Evolutionary conservation across 2,113 vertebrate genomes (phyloP).

Genomic region (Grus americana): DNA sequence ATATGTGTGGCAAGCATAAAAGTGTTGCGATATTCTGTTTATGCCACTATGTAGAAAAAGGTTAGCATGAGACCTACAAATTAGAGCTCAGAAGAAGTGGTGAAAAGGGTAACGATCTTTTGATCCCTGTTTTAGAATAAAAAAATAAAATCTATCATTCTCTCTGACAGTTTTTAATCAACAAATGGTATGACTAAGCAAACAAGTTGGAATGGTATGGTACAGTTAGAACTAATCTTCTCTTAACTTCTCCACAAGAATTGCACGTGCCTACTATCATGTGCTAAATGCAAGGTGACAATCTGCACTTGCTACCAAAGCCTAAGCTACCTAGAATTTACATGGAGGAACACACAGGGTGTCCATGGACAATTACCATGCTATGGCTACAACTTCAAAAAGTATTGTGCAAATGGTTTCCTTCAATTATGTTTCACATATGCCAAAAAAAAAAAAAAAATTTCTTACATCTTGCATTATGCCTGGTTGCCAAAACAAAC

Average conservation of each 20-base stretch:
- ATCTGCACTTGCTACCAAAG: neutral
- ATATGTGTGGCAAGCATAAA: neutral
- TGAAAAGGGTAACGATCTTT: neutral
- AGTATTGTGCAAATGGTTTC: neutral
- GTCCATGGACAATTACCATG: neutral
- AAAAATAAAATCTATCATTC: neutral
- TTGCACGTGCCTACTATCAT: rapidly evolving
- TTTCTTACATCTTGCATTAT: neutral
- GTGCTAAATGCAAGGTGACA: neutral
- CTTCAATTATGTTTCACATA: neutral
- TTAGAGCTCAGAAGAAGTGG: neutral
- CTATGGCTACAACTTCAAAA: neutral
- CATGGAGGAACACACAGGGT: neutral
- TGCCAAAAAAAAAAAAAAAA: neutral
- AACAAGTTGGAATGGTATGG: neutral
- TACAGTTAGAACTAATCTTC: neutral
- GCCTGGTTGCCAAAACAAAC: neutral
- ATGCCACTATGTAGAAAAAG: neutral
- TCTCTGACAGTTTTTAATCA: neutral
- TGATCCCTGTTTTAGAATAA: neutral
- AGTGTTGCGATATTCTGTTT: neutral
- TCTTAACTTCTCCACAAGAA: neutral
- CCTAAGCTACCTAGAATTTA: neutral
- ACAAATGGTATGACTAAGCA: neutral
- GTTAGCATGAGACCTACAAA: neutral